phyloP scores from a whole-genome alignment of 1,140 invertebrate species.

The Tetraneura akinire region DNA sequence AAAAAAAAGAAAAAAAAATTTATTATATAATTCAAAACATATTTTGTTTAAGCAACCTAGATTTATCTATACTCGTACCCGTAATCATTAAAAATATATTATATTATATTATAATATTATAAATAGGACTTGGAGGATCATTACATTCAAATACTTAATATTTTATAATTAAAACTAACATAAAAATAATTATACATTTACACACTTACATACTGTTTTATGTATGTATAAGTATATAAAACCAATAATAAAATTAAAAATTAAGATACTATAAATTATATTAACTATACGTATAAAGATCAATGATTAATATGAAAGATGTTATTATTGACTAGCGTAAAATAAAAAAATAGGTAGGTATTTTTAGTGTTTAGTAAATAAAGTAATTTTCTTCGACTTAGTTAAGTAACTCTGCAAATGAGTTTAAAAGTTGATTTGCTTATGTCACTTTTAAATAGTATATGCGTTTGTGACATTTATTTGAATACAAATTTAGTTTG shows the following conservation, averaged over 20 bases:
- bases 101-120: too few species aligned
- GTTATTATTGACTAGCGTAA: conserved; percentile 36
- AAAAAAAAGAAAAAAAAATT: too few species aligned
- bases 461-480: background rate
- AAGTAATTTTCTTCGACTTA: background rate
- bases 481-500: conserved; percentile 3
- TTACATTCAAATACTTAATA: background rate
- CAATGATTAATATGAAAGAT: conserved; percentile 32
- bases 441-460: background rate
- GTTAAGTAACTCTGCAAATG: too few species aligned
- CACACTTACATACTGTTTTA: background rate
- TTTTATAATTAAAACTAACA: background rate
- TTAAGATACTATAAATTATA: background rate
- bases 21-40: too few species aligned
- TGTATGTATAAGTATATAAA: background rate
- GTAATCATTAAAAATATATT: background rate
- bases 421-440: background rate
- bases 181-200: background rate
- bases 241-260: conserved; percentile 17
- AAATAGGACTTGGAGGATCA: background rate
- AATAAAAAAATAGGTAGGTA: background rate
- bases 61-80: too few species aligned
- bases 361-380: background rate
- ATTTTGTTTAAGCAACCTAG: too few species aligned
- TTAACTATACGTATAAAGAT: conserved; percentile 38